Conservation (phyloP, 2,113 vertebrate species). For the Petaurus breviceps region DNA sequence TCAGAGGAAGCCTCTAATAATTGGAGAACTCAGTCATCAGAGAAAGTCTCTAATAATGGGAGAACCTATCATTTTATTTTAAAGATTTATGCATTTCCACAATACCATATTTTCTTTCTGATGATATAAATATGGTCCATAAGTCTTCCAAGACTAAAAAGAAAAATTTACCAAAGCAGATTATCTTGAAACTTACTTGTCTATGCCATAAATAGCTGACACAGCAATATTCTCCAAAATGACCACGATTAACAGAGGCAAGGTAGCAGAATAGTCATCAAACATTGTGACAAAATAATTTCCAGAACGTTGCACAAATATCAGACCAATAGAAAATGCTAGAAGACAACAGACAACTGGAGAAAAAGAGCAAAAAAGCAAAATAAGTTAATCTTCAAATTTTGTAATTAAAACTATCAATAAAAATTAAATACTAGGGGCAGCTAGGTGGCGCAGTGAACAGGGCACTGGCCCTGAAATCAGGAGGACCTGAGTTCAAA, state of each 20-base stretch:
- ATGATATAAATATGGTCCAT: constrained; percentile 9
- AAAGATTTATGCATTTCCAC: neutral
- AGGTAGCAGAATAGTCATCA: constrained; percentile 97
- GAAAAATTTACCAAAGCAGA: constrained; percentile 35
- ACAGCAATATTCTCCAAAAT: constrained; percentile 95
- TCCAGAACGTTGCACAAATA: constrained; percentile 97
- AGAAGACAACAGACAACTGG: constrained; percentile 92
- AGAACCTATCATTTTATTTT: neutral
- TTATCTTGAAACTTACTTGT: constrained; percentile 89
- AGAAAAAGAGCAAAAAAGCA: constrained; percentile 72
- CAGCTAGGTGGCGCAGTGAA: no score
- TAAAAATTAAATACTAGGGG: neutral
- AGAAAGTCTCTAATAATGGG: neutral
- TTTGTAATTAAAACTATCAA: neutral
- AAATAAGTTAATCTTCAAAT: constrained; percentile 20
- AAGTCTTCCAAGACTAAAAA: constrained; percentile 7
- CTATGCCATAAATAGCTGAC: constrained; percentile 94
- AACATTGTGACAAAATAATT: constrained; percentile 99
- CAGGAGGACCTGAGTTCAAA: no score
- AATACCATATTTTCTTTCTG: neutral
- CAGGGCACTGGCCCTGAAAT: no score
- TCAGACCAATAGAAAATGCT: constrained; percentile 93
- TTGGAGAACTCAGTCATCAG: neutral
- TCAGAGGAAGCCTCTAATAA: neutral
- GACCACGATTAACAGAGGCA: constrained; percentile 95